Evolutionary conservation across 2,888 invertebrate species (phyloP).

Genomic region (Pachycephus smyrnensis): DNA sequence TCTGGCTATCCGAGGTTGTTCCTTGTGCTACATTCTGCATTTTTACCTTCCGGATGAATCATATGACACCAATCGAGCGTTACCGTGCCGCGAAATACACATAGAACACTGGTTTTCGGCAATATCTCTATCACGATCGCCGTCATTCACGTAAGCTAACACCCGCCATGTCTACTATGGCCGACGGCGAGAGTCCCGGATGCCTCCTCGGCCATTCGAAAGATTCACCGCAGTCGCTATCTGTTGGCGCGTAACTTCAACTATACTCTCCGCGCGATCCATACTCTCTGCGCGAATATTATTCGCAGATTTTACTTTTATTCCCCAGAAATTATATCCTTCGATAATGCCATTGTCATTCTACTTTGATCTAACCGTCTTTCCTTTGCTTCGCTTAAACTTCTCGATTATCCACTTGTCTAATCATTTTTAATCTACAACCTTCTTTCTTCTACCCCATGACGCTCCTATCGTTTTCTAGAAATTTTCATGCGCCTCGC

Average conservation of each 20-base stretch:
- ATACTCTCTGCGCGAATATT: constrained; percentile 2
- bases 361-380: background rate
- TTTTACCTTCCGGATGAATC: constrained; percentile 78
- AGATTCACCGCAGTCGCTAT: constrained; percentile 19
- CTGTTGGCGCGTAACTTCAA: constrained; percentile 41
- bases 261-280: constrained; percentile 13
- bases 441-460: background rate
- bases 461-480: background rate
- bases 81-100: constrained; percentile 56
- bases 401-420: background rate
- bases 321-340: background rate
- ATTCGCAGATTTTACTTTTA: background rate
- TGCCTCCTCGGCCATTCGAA: constrained; percentile 72
- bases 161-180: constrained; percentile 86
- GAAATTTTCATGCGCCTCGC: background rate
- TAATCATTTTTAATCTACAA: background rate
- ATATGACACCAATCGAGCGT: constrained; percentile 67
- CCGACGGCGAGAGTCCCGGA: constrained; percentile 72
- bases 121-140: constrained; percentile 60
- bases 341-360: background rate
- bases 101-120: constrained; percentile 55
- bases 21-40: constrained; percentile 92
- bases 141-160: constrained; percentile 68
- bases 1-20: constrained; percentile 81
- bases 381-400: background rate